Evolutionary conservation across 2,797 vertebrate species (phyloP).

Genomic region (Sebastes melanostomus): DNA sequence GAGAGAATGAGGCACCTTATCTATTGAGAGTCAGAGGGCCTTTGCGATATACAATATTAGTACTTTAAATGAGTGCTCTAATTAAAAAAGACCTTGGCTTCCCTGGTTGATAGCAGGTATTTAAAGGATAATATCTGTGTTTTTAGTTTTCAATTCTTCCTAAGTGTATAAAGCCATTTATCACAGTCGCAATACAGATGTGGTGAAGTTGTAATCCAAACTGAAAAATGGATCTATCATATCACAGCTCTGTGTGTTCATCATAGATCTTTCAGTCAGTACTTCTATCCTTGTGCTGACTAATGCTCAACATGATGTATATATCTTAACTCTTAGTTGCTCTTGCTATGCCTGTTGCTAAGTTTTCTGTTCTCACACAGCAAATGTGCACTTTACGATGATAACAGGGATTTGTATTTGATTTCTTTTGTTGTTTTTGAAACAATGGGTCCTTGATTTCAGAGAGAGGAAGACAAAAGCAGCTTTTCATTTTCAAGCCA

Average conservation of each 20-base stretch:
- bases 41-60: not conserved
- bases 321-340: not conserved
- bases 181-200: not conserved
- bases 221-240: not conserved
- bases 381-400: not conserved
- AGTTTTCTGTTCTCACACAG: not conserved
- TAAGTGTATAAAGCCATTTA: too few relatives aligned
- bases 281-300: too few relatives aligned
- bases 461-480: not conserved
- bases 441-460: not conserved
- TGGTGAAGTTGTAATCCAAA: not conserved
- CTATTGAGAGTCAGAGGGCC: not conserved
- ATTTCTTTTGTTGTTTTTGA: not conserved
- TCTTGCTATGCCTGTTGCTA: not conserved
- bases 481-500: too few relatives aligned
- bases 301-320: not conserved
- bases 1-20: not conserved
- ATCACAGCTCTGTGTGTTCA: not conserved
- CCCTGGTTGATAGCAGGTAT: not conserved
- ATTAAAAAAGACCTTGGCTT: not conserved
- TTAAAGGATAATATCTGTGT: not conserved
- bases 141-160: not conserved
- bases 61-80: not conserved
- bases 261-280: not conserved
- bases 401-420: not conserved